phyloP scores from a whole-genome alignment of 2,113 vertebrate species.

The Tetrao urogallus region DNA sequence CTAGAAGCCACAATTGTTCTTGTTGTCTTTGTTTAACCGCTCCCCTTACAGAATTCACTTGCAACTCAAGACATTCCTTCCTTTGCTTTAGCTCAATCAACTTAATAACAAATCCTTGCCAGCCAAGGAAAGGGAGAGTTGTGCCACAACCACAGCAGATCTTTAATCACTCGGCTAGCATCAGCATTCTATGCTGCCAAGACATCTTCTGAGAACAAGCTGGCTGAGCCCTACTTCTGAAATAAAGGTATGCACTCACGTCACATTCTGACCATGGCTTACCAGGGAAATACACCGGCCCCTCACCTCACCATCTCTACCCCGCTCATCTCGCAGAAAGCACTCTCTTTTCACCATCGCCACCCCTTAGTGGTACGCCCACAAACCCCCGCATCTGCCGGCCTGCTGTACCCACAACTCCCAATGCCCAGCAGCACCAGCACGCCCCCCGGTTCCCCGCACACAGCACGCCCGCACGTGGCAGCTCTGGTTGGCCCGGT shows the following conservation, averaged over 20 bases:
- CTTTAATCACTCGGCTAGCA: background rate
- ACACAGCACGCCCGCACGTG: accelerated
- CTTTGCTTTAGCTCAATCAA: background rate
- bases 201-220: background rate
- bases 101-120: background rate
- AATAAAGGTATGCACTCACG: accelerated
- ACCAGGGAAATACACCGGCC: background rate
- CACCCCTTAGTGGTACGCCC: background rate
- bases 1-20: background rate
- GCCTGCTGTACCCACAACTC: background rate
- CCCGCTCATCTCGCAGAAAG: background rate
- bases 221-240: background rate
- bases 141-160: background rate
- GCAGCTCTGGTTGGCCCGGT: accelerated
- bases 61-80: background rate
- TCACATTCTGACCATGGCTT: background rate
- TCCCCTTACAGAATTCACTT: background rate
- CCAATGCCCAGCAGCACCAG: background rate
- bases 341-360: accelerated
- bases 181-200: background rate
- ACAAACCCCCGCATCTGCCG: accelerated
- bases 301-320: background rate
- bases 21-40: background rate
- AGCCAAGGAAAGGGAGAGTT: background rate
- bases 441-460: accelerated